Conservation (phyloP, 2,797 vertebrate species). For the Australoheros facetus region DNA sequence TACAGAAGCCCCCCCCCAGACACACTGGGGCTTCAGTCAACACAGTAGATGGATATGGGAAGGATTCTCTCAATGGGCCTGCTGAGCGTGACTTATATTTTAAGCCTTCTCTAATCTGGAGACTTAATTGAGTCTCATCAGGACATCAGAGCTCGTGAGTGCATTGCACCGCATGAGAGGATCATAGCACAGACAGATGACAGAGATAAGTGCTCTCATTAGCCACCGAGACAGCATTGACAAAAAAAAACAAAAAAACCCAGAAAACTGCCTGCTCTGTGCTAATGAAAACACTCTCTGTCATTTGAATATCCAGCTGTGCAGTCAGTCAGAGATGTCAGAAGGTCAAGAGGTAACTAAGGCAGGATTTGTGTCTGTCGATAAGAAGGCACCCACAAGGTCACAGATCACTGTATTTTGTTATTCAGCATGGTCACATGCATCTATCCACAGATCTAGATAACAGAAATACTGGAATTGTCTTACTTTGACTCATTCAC, state of each 20-base stretch:
- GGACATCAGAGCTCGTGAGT: conserved; percentile 51
- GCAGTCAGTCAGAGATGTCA: conserved; percentile 37
- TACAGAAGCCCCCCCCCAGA: conserved; percentile 16
- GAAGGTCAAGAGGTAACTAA: conserved; percentile 45
- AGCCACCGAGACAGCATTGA: conserved; percentile 47
- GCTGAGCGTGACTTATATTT: conserved; percentile 59
- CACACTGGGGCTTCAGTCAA: conserved; percentile 23
- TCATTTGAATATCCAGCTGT: conserved; percentile 29
- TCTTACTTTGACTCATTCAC: not conserved
- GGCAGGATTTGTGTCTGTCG: conserved; percentile 27
- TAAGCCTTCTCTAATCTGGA: conserved; percentile 66
- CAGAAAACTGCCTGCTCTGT: conserved; percentile 4
- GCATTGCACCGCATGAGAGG: conserved; percentile 40
- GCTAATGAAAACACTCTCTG: conserved; percentile 31
- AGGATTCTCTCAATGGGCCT: conserved; percentile 53
- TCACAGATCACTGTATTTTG: conserved; percentile 9
- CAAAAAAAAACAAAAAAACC: not conserved
- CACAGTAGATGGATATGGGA: conserved; percentile 31
- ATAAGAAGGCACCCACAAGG: conserved; percentile 14
- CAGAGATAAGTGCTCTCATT: conserved; percentile 72
- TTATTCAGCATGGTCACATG: not conserved
- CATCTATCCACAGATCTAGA: not conserved
- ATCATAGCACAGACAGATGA: conserved; percentile 67
- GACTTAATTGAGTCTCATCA: conserved; percentile 79
- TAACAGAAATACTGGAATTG: not conserved